Evolutionary conservation across 2,888 invertebrate species (phyloP).

Genomic region (Phrixothrix hirtus): DNA sequence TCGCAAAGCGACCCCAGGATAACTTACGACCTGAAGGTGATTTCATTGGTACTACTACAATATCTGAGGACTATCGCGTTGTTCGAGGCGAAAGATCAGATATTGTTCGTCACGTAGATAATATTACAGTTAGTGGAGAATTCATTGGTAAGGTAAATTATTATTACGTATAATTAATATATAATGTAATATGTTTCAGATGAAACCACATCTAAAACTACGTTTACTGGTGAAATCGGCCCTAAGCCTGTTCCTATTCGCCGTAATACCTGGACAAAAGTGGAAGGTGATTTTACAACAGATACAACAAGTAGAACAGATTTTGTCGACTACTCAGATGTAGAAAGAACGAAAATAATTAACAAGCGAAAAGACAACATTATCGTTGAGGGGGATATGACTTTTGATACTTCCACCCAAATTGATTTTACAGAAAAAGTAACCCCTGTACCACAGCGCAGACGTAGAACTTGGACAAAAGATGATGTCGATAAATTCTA

Average conservation of each 20-base stretch:
- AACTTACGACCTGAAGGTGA: slow-evolving; percentile 55
- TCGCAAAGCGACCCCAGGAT: slow-evolving; percentile 53
- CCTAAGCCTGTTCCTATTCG: slow-evolving; percentile 69
- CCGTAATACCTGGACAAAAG: slow-evolving; percentile 77
- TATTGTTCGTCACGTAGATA: slow-evolving; percentile 67
- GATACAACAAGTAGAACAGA: slow-evolving; percentile 71
- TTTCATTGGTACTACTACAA: slow-evolving; percentile 58
- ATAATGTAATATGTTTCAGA: slow-evolving; percentile 59
- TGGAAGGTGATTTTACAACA: slow-evolving; percentile 73
- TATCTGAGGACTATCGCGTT: slow-evolving; percentile 63
- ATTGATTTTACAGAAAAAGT: slow-evolving; percentile 66
- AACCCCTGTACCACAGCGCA: slow-evolving; percentile 60
- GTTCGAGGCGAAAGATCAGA: slow-evolving; percentile 67
- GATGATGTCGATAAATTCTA: slow-evolving; percentile 74
- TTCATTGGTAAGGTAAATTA: slow-evolving; percentile 62
- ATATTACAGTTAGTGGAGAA: slow-evolving; percentile 67
- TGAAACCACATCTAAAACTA: slow-evolving; percentile 69
- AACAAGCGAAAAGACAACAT: slow-evolving; percentile 68
- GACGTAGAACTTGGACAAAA: slow-evolving; percentile 72
- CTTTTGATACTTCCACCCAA: slow-evolving; percentile 67
- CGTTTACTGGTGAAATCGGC: slow-evolving; percentile 69
- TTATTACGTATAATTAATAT: not conserved
- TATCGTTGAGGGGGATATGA: slow-evolving; percentile 69
- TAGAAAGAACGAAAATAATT: slow-evolving; percentile 64
- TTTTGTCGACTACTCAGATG: slow-evolving; percentile 64